Percentiles rank a stretch among this genome's conserved stretches.
These are phyloP conservation scores for Drosophila pruinosa DNA, from an alignment of 1,140 invertebrate species.

Conservation along the genomic window DNA sequence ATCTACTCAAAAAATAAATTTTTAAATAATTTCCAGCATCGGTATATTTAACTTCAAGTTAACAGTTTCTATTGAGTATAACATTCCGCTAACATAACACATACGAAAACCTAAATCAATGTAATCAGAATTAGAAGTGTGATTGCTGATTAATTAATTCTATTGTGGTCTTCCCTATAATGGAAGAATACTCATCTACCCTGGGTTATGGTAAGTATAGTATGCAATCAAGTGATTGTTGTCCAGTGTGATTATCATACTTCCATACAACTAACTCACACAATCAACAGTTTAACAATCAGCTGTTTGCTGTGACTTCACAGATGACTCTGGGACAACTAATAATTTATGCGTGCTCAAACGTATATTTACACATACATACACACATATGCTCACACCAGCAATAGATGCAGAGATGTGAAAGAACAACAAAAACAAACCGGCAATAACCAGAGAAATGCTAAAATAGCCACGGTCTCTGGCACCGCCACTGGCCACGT, in stretches of 20 bases:
- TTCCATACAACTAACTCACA: background rate
- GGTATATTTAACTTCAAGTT: background rate
- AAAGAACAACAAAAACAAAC: slow-evolving; percentile 33
- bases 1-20: too few relatives aligned
- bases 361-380: background rate
- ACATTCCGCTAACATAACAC: background rate
- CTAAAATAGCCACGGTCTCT: slow-evolving; percentile 45
- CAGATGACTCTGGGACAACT: background rate
- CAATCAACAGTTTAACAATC: background rate
- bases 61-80: background rate
- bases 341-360: background rate
- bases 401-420: background rate
- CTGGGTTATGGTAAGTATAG: background rate
- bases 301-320: slow-evolving; percentile 21
- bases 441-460: slow-evolving; percentile 50
- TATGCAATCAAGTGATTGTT: background rate
- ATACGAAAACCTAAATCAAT: too few relatives aligned
- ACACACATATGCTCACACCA: background rate
- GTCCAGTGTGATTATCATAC: slow-evolving; percentile 6
- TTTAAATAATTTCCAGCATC: background rate
- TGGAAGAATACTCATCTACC: background rate
- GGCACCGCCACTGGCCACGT: slow-evolving; percentile 19
- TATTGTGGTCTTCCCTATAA: background rate
- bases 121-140: background rate
- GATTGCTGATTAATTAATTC: background rate